phyloP scores from a whole-genome alignment of 1,140 invertebrate genomes.

The Melipona quadrifasciata region DNA sequence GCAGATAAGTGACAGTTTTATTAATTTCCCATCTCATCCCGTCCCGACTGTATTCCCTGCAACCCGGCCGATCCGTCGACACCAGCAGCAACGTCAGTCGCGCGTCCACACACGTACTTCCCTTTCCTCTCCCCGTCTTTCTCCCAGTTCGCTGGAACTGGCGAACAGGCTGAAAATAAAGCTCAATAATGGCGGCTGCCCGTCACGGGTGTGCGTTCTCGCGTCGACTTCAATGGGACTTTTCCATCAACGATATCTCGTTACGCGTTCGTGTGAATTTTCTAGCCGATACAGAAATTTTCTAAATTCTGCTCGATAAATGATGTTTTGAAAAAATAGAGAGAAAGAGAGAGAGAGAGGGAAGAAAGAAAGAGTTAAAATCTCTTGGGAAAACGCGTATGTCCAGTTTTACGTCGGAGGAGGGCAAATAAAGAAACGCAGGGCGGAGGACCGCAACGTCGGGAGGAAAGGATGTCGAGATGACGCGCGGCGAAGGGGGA shows the following conservation, averaged over 20 bases:
- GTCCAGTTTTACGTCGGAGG: not conserved
- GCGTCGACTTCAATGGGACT: conserved; percentile 28
- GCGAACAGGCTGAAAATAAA: conserved; percentile 71
- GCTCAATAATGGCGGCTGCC: conserved; percentile 74
- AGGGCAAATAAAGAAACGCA: not conserved
- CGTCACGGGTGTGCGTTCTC: conserved; percentile 56
- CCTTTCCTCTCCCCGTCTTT: no score
- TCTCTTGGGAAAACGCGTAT: not conserved
- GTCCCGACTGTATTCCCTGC: conserved; percentile 62
- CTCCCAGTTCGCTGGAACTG: not conserved
- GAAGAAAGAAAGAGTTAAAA: not conserved
- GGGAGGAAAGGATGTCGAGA: not conserved
- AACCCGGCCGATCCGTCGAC: conserved; percentile 57
- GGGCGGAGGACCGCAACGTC: not conserved
- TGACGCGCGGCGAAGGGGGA: not conserved
- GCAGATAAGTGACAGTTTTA: conserved; percentile 88
- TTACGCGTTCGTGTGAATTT: not conserved
- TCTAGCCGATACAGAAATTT: not conserved
- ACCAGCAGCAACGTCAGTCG: conserved; percentile 63
- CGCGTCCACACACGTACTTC: conserved; percentile 58
- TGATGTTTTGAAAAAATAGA: not conserved
- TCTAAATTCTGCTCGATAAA: not conserved
- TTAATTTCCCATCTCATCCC: conserved; percentile 86
- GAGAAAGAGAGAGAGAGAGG: no score
- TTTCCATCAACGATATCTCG: conserved; percentile 42